phyloP scores from a whole-genome alignment of 1,140 invertebrate genomes.

The Brachionus rubens region DNA sequence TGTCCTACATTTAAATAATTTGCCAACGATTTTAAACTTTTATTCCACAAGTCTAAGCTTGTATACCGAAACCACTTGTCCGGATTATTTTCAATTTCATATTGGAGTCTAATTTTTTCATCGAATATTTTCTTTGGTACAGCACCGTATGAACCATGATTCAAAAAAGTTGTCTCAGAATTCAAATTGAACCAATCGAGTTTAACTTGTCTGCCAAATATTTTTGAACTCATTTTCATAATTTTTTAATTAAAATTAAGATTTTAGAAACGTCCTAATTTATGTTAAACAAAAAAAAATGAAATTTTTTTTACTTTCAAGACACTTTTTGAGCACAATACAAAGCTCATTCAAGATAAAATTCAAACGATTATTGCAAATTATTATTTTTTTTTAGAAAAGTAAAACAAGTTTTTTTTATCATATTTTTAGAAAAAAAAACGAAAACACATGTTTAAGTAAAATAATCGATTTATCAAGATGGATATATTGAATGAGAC shows the following conservation, averaged over 20 bases:
- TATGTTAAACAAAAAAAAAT: neutral
- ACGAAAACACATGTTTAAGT: neutral
- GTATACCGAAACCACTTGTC: slow-evolving; percentile 23
- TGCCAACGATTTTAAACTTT: neutral
- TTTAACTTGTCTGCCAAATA: neutral
- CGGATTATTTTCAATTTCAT: slow-evolving; percentile 7
- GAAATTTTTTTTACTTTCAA: neutral
- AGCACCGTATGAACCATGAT: slow-evolving; percentile 30
- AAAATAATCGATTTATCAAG: neutral
- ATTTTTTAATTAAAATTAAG: neutral
- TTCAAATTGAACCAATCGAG: neutral
- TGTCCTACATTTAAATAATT: neutral
- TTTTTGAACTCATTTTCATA: neutral
- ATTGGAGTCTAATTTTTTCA: neutral
- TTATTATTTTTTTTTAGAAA: no score
- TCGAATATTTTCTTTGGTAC: neutral
- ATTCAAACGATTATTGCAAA: no score
- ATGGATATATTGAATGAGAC: neutral
- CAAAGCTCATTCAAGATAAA: no score
- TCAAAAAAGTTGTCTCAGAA: neutral
- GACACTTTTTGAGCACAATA: no score
- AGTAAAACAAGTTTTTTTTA: no score
- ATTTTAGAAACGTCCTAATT: no score
- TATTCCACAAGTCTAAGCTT: neutral
- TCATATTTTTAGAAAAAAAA: neutral